Conservation (phyloP, 2,113 vertebrate genomes). For the Hemicordylus capensis region DNA sequence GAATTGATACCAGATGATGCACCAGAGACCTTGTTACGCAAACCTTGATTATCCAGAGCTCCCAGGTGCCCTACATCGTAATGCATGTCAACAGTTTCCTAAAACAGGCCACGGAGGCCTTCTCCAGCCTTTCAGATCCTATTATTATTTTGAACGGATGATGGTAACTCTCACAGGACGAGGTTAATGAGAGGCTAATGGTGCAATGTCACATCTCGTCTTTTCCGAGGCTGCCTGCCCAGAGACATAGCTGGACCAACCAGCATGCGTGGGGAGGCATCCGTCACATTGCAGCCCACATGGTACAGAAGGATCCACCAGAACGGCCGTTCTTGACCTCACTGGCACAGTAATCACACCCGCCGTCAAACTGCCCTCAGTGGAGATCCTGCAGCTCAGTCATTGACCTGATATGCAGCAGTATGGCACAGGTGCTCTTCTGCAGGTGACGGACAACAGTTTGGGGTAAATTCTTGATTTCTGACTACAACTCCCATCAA, state of each 20-base stretch:
- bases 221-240: background rate
- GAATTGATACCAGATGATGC: background rate
- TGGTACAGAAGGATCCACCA: background rate
- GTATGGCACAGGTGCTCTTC: too few relatives aligned
- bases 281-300: too few relatives aligned
- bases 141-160: background rate
- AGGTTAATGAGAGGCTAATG: background rate
- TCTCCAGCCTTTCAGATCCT: background rate
- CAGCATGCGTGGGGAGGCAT: background rate
- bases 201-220: background rate
- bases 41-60: background rate
- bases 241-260: background rate
- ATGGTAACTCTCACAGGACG: background rate
- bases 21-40: background rate
- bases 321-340: too few relatives aligned
- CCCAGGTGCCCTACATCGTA: background rate
- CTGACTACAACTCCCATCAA: too few relatives aligned
- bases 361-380: background rate
- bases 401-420: background rate
- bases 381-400: background rate
- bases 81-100: background rate
- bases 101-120: background rate
- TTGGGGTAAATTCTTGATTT: too few relatives aligned
- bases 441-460: too few relatives aligned
- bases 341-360: background rate